Evolutionary conservation across 2,888 invertebrate species (phyloP), one percentile per base, ranked within the genome.

Genomic region (Eupithecia centaureata): DNA sequence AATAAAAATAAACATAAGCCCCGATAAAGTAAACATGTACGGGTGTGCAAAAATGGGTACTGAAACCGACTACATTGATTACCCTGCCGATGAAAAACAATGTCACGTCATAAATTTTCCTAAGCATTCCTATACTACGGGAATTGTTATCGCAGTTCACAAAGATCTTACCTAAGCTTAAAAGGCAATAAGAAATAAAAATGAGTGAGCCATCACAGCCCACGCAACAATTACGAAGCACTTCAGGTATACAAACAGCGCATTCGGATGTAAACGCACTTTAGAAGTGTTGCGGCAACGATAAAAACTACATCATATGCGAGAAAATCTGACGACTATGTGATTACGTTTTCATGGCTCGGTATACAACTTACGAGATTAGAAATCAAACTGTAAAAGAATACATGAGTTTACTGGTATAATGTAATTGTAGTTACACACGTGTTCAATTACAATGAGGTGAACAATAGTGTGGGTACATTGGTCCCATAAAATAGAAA

Each of bases 141-240:
- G 56, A 65, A 60, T 63, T 32, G 62, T 62, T 62, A 42, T 47
- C 57, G 61, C 38, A 65, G n/a, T 28, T 56, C n/a, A 28, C 56
- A 56, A 52, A 56, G n/a, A 13, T 56, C 30, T 70, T 73, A 68
- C 60, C 70, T 74, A 72, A 71, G 76, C 69, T 71, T 74, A 73
- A 74, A 77, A 71, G 76, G 70, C 61, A 70, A 72, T 66, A 76
- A 71, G 79, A 77, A 77, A 60, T 65, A 72, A 76, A 76, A 72
- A 76, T 70, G 73, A 67, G 62, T 71, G 63, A 68, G 63, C 62
- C 61, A 59, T 66, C 63, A 64, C 47, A 65, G 74, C 82, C 84
- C 77, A 84, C 83, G 70, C 77, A 54, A 71, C 77, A 79, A 83
- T 83, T 82, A 82, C 77, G 61, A 62, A 73, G 76, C 78, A 77